Evolutionary conservation across 2,888 invertebrate species (phyloP).

Genomic region (Arrhopalites spinosus): DNA sequence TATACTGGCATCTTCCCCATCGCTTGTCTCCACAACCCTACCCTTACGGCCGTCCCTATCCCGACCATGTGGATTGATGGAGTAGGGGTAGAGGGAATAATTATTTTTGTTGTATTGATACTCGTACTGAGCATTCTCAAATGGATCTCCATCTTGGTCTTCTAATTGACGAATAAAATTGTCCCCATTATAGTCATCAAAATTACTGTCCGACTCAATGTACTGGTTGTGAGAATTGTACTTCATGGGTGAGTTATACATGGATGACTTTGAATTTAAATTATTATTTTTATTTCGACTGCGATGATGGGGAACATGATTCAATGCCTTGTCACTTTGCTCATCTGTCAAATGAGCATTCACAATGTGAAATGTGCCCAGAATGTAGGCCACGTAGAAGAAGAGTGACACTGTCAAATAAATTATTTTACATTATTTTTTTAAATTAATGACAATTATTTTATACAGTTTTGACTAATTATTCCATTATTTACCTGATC

Average conservation of each 20-base stretch:
- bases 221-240: neutral
- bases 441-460: neutral
- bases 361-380: slow-evolving; percentile 25
- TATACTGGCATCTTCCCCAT: neutral
- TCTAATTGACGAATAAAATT: slow-evolving; percentile 25
- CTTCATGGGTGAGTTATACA: neutral
- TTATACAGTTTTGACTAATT: neutral
- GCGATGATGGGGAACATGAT: neutral
- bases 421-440: neutral
- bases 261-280: neutral
- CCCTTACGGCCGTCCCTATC: neutral
- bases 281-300: slow-evolving; percentile 2
- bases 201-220: slow-evolving; percentile 25
- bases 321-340: neutral
- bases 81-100: neutral
- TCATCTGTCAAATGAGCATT: slow-evolving; percentile 7
- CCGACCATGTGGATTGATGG: neutral
- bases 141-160: slow-evolving; percentile 30
- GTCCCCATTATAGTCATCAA: slow-evolving; percentile 23
- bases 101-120: slow-evolving; percentile 26
- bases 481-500: slow-evolving; percentile 38
- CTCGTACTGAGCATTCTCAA: slow-evolving; percentile 27
- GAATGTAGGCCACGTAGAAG: slow-evolving; percentile 32
- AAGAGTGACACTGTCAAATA: slow-evolving; percentile 6
- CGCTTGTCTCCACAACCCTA: neutral